Evolutionary conservation across 2,113 vertebrate species (phyloP).

Genomic region (Rhizomys pruinosus): DNA sequence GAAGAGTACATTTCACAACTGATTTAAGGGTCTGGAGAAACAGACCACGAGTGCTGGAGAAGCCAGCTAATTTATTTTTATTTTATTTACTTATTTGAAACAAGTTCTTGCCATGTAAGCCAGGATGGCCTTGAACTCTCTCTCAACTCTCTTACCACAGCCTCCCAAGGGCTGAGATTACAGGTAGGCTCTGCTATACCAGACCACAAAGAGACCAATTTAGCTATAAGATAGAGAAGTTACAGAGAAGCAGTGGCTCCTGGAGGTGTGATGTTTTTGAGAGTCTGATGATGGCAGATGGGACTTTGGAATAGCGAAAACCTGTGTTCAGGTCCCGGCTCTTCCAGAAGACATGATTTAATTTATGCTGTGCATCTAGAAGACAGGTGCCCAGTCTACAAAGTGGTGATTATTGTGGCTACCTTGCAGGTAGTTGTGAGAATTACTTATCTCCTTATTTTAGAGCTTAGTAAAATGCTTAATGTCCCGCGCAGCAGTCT

Average conservation of each 20-base stretch:
- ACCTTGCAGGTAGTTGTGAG: neutral
- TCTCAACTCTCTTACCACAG: neutral
- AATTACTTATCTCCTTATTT: slow-evolving; percentile 1
- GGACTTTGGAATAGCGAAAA: neutral
- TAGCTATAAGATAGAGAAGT: neutral
- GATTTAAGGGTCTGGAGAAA: neutral
- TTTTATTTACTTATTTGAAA: neutral
- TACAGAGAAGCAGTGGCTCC: neutral
- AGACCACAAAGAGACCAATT: neutral
- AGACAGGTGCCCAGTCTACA: neutral
- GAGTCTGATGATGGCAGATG: neutral
- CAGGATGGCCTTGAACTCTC: neutral
- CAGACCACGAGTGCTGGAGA: neutral
- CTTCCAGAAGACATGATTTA: neutral
- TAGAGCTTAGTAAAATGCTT: neutral
- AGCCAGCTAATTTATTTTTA: neutral
- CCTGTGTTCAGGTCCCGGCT: neutral
- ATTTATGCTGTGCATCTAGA: neutral
- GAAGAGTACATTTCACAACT: neutral
- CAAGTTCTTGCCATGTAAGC: neutral
- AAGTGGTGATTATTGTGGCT: neutral
- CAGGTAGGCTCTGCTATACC: neutral
- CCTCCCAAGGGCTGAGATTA: neutral
- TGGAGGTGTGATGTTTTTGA: neutral
- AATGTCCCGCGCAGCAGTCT: no score